Evolutionary conservation across 1,140 invertebrate genomes (phyloP).

Genomic region (Sitobion miscanthi): DNA sequence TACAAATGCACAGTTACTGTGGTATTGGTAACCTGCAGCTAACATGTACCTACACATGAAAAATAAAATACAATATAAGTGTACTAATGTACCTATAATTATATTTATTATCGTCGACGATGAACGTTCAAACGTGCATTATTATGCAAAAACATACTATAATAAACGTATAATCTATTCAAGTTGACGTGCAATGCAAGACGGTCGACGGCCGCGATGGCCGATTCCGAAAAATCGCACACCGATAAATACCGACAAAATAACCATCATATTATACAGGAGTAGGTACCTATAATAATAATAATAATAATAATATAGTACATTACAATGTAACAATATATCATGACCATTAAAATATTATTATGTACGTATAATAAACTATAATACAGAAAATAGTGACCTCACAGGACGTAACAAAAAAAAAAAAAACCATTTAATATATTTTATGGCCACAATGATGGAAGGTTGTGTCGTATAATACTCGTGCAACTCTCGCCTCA

Average conservation of each 20-base stretch:
- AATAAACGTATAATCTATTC: slow-evolving; percentile 6
- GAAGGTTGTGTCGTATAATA: background rate
- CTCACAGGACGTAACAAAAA: background rate
- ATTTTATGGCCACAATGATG: background rate
- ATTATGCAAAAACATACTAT: background rate
- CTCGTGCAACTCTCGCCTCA: background rate
- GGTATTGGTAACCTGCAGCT: background rate
- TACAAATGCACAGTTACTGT: background rate
- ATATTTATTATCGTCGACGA: background rate
- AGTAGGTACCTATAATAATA: background rate
- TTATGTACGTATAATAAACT: background rate
- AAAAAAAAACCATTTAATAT: background rate
- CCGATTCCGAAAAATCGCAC: background rate
- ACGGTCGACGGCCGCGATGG: background rate
- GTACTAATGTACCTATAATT: background rate
- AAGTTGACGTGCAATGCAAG: background rate
- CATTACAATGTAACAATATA: background rate
- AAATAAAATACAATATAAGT: background rate
- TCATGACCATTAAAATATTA: slow-evolving; percentile 17
- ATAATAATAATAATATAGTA: background rate
- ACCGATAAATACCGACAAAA: background rate
- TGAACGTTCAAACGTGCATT: background rate
- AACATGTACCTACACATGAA: background rate
- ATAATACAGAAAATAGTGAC: background rate
- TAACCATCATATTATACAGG: background rate